These are phyloP conservation scores for Drosophila funebris DNA, from an alignment of 1,140 invertebrate genomes.

Conservation along the genomic window DNA sequence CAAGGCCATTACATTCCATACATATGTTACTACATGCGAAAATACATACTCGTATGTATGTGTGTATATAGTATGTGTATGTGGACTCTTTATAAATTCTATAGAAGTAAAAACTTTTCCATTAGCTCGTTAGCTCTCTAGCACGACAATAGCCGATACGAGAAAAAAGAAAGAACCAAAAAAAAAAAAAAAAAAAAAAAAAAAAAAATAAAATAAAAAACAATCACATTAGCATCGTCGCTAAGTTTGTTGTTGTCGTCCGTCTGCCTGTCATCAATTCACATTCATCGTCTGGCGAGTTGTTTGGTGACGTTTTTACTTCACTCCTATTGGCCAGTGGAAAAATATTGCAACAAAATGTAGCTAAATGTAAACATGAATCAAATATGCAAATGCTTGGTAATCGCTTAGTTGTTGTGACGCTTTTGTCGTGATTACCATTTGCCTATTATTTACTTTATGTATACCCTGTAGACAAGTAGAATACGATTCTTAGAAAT, in stretches of 20 bases:
- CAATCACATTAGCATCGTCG: constrained; percentile 59
- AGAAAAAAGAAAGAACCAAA: constrained; percentile 14
- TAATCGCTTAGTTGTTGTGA: constrained; percentile 23
- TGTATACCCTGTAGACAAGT: neutral
- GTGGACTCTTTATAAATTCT: constrained; percentile 42
- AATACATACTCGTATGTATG: neutral
- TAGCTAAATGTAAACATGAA: constrained; percentile 53
- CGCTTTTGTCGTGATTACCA: constrained; percentile 1
- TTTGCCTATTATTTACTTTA: constrained; percentile 1
- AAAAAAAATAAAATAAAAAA: constrained; percentile 17
- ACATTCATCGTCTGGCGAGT: constrained; percentile 34
- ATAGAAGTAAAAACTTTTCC: constrained; percentile 69
- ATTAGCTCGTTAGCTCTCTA: constrained; percentile 72
- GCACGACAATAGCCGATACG: constrained; percentile 61
- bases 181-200: constrained; percentile 24
- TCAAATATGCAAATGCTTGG: constrained; percentile 58
- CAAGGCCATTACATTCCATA: constrained; percentile 30
- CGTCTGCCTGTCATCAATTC: constrained; percentile 67
- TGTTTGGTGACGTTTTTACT: constrained; percentile 54
- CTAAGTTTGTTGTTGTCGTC: constrained; percentile 16
- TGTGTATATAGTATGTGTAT: neutral
- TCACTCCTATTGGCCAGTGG: constrained; percentile 33
- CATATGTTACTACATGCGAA: constrained; percentile 18
- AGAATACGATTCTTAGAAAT: no score
- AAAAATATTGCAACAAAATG: constrained; percentile 47